phyloP scores from a whole-genome alignment of 2,888 invertebrate genomes.

The Vanessa cardui region DNA sequence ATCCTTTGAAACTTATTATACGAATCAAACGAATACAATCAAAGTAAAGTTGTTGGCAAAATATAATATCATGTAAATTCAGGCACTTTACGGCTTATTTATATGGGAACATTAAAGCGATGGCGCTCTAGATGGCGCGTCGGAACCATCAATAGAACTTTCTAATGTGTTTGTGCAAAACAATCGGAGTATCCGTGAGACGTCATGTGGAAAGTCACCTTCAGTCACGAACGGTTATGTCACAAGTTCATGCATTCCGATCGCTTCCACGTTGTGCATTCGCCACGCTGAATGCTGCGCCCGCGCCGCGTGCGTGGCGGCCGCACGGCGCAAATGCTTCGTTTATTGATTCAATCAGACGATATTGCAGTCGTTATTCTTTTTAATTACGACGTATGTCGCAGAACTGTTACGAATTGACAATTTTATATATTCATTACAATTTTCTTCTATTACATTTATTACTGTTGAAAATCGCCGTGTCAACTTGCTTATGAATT shows the following conservation, averaged over 20 bases:
- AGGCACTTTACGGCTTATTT: neutral
- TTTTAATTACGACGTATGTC: neutral
- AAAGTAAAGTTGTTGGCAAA: neutral
- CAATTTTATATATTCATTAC: neutral
- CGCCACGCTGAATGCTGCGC: conserved; percentile 14
- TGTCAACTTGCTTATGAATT: neutral
- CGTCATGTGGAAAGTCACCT: conserved; percentile 38
- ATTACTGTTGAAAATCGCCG: neutral
- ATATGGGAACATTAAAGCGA: neutral
- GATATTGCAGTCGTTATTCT: conserved; percentile 14
- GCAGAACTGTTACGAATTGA: neutral
- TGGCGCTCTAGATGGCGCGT: neutral
- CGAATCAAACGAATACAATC: too few relatives aligned
- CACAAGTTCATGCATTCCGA: conserved; percentile 35
- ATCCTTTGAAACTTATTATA: too few relatives aligned
- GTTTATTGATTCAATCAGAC: conserved; percentile 25
- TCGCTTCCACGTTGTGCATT: conserved; percentile 30
- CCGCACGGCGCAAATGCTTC: conserved; percentile 14
- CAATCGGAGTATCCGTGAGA: conserved; percentile 16
- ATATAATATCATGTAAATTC: neutral
- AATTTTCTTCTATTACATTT: neutral
- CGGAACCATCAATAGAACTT: conserved; percentile 1
- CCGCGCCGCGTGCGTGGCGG: conserved; percentile 30
- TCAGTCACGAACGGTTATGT: conserved; percentile 37
- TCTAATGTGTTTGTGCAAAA: conserved; percentile 1